A percentile compares a stretch with the other conserved stretches of the same genome.
Evolutionary conservation across 1,140 invertebrate genomes (phyloP).

Genomic region (Achroia grisella): DNA sequence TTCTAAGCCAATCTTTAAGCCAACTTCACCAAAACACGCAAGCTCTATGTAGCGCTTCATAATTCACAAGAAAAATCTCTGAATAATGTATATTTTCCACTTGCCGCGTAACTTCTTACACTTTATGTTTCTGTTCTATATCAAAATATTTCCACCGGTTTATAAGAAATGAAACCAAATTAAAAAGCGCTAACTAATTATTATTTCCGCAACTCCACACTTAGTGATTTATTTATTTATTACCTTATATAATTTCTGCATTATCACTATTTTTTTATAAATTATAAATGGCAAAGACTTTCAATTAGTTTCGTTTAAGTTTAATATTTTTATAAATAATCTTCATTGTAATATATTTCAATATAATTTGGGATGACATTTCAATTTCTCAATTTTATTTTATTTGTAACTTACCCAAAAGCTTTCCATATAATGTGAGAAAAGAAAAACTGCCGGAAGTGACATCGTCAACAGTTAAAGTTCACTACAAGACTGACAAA

Average conservation of each 20-base stretch:
- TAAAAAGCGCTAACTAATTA: too few relatives aligned
- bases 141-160: too few relatives aligned
- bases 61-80: conserved; percentile 57
- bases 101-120: conserved; percentile 37
- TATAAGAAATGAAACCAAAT: too few relatives aligned
- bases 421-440: conserved; percentile 61
- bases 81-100: conserved; percentile 59
- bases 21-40: conserved; percentile 50
- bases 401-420: conserved; percentile 55
- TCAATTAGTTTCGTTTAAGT: too few relatives aligned
- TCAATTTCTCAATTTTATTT: conserved; percentile 2
- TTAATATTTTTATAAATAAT: too few relatives aligned
- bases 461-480: conserved; percentile 48
- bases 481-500: conserved; percentile 46
- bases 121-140: conserved; percentile 18
- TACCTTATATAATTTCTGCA: too few relatives aligned
- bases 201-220: too few relatives aligned
- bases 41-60: conserved; percentile 44
- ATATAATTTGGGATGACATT: background rate
- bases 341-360: too few relatives aligned
- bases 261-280: too few relatives aligned
- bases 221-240: too few relatives aligned
- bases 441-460: conserved; percentile 59
- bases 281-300: too few relatives aligned
- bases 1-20: conserved; percentile 9